phyloP scores from a whole-genome alignment of 64 coral and sea anemone genomes.

The Cladopsammia gracilis region DNA sequence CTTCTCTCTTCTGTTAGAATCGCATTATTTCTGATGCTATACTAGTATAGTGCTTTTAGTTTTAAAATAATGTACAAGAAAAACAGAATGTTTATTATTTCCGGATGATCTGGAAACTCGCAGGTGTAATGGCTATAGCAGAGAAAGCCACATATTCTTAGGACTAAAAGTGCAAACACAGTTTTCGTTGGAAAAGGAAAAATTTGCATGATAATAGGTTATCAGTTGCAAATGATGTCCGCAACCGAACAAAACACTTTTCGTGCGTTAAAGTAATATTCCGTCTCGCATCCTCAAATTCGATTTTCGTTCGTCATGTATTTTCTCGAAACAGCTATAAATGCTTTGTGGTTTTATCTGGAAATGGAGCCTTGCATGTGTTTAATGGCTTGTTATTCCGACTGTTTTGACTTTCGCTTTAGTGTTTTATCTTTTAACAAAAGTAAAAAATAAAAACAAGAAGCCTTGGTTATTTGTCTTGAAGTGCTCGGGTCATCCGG shows the following conservation, averaged over 20 bases:
- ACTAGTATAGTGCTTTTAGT: background rate
- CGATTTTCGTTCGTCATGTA: background rate
- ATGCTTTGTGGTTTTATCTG: background rate
- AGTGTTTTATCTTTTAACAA: slow-evolving; percentile 43
- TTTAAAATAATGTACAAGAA: background rate
- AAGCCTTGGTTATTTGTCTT: background rate
- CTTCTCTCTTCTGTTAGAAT: background rate
- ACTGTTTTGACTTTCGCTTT: slow-evolving; percentile 40
- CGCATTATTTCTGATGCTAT: too few relatives aligned
- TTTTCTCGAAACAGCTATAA: background rate
- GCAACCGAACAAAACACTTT: background rate
- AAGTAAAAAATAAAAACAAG: background rate
- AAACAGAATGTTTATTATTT: background rate
- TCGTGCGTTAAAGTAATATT: slow-evolving; percentile 14
- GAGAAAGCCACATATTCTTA: background rate
- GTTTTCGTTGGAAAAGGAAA: background rate
- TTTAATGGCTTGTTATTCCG: slow-evolving; percentile 20
- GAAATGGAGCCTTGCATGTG: background rate
- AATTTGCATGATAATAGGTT: slow-evolving; percentile 43
- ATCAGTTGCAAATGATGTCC: slow-evolving; percentile 1
- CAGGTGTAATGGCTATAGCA: background rate
- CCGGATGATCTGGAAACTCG: background rate
- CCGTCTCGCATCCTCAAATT: background rate
- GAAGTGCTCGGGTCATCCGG: background rate
- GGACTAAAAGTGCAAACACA: background rate